Conservation (phyloP, 2,797 vertebrate genomes). For the Acipenser ruthenus region DNA sequence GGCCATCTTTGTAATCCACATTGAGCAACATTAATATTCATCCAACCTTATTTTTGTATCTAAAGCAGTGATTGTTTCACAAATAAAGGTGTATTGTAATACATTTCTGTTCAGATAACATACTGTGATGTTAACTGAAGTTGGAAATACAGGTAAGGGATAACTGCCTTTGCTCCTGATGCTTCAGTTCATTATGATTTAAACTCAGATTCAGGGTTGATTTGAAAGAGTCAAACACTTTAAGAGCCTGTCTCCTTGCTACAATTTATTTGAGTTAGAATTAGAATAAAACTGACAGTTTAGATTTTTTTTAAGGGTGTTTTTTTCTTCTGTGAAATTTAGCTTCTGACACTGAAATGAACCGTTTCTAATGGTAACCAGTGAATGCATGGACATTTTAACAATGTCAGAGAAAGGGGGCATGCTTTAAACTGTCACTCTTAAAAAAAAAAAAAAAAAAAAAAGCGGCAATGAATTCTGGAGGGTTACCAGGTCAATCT, state of each 20-base stretch:
- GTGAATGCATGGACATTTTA: not conserved
- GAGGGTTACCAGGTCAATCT: too few relatives aligned
- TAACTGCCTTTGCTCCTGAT: not conserved
- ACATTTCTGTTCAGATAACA: not conserved
- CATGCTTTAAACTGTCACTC: not conserved
- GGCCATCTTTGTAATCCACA: not conserved
- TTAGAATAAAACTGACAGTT: not conserved
- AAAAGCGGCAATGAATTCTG: not conserved
- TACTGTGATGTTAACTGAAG: not conserved
- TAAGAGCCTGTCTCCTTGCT: not conserved
- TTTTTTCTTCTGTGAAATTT: not conserved
- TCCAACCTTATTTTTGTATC: not conserved
- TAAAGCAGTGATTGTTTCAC: not conserved
- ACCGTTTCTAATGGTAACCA: not conserved
- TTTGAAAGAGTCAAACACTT: not conserved
- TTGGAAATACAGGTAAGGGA: not conserved
- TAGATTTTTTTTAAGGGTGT: not conserved
- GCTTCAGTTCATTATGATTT: not conserved
- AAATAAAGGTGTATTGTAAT: not conserved
- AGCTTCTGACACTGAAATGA: not conserved
- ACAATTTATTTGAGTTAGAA: not conserved
- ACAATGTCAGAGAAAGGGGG: not conserved
- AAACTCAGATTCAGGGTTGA: not conserved
- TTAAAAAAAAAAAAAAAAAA: not conserved
- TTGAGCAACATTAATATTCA: not conserved